Base-by-base conservation (phyloP, 2,113 vertebrate genomes). In the Clarias magur region DNA sequence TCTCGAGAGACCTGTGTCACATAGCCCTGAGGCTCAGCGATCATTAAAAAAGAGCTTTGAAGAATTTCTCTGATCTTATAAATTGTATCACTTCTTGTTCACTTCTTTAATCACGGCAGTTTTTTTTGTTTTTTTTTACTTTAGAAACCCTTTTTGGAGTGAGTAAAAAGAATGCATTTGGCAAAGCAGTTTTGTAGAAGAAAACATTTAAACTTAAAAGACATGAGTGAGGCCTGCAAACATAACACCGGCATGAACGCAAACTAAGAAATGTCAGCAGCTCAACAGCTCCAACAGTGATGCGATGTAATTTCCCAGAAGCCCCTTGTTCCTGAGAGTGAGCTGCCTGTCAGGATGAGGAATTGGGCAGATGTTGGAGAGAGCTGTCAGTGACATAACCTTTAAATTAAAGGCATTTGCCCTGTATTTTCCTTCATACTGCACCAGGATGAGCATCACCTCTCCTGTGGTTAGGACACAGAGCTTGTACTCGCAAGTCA, bases 291-390 rank as follows among this genome's bases (percentile, higher is more conserved):
- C 27, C 48, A 73, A 65, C 27, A 19, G 62, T 17, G 59, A 86
- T 62, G 23, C 48, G 67, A 86, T 72, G 85, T 23, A 23, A 53
- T 89, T 89, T 78, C 27, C 59, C 57, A 75, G 21, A 59, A 80
- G 72, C 86, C 25, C 38, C 75, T 84, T 86, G 84, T 68, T 57
- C 48, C 78, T 56, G 42, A 76, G 78, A 30, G 53, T 90, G 68
- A 89, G 76, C 88, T 88, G 83, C 62, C 73, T 90, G 89, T 90
- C 89, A 89, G 59, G 38, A 83, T 91, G 89, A 91, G 73, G 67
- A 86, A 91, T 88, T 30, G 85, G 30, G 54, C 75, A 85, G 88
- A 80, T 73, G 78, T 42, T 59, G 34, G 16, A 60, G 17, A 88
- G 73, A 87, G 85, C 88, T 89, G 85, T 88, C 38, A 78, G 72